phyloP scores from a whole-genome alignment of 37 sponge, comb jelly and placozoan genomes.

The Geodia barretti region DNA sequence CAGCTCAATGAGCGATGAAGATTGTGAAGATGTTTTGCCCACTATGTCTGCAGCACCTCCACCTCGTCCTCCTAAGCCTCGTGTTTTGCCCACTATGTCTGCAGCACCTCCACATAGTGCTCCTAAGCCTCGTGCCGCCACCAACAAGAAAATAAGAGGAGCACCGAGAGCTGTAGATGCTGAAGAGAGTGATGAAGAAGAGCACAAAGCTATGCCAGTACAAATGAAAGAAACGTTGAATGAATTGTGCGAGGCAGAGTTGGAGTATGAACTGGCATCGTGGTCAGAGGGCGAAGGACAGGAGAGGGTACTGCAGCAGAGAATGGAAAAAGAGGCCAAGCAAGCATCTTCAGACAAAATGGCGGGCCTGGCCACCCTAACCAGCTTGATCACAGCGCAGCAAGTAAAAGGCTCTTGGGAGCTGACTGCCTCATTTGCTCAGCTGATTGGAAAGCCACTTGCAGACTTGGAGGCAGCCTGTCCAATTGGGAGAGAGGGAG shows the following conservation, averaged over 20 bases:
- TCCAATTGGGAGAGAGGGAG: slow-evolving; percentile 24
- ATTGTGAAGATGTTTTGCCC: not conserved
- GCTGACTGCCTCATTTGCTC: slow-evolving; percentile 11
- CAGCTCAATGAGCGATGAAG: not conserved
- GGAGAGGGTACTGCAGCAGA: no score
- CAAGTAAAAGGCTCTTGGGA: slow-evolving; percentile 57
- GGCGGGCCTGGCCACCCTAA: not conserved
- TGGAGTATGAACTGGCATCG: no score
- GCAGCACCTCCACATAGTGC: not conserved
- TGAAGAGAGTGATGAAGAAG: no score
- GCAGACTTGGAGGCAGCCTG: slow-evolving; percentile 29
- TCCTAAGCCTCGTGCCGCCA: not conserved
- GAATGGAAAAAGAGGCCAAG: no score
- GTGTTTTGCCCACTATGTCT: not conserved
- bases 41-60: not conserved
- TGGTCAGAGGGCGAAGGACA: no score
- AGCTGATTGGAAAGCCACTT: slow-evolving; percentile 13
- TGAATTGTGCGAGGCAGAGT: no score
- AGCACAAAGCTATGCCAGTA: no score
- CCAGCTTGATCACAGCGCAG: slow-evolving; percentile 31
- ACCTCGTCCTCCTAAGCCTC: not conserved
- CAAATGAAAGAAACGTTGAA: no score
- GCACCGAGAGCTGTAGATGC: no score
- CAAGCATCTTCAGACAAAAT: not conserved
- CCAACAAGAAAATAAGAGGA: no score